phyloP scores from a whole-genome alignment of 2,797 vertebrate genomes.

The Peromyscus nudipes region DNA sequence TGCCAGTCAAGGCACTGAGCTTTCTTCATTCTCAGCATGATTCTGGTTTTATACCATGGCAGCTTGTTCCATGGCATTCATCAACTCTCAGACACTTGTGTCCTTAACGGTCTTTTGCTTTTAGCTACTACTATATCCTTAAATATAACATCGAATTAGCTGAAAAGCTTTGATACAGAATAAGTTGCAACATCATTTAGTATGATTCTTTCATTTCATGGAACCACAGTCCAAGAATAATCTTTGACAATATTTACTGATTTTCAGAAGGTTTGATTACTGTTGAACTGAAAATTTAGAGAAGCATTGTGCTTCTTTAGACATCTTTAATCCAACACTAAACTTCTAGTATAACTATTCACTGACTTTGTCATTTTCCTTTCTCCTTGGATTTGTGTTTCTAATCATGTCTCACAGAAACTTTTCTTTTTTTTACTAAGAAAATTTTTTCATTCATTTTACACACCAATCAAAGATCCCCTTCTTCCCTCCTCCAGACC shows the following conservation, averaged over 20 bases:
- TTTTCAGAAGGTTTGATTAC: background rate
- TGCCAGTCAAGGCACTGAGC: background rate
- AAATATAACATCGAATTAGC: background rate
- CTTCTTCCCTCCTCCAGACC: too few species aligned
- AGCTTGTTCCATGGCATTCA: rapidly evolving
- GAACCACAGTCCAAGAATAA: background rate
- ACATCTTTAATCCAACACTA: background rate
- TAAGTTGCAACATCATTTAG: background rate
- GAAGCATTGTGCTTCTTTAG: background rate
- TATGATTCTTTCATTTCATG: background rate
- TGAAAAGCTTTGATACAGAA: background rate
- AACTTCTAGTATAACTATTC: background rate
- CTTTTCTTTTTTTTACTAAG: too few species aligned
- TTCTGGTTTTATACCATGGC: background rate
- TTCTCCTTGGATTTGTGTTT: background rate
- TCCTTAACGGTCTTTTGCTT: background rate
- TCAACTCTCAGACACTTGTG: background rate
- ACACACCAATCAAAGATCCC: too few species aligned
- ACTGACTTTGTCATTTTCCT: background rate
- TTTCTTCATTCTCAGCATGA: background rate
- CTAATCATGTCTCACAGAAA: background rate
- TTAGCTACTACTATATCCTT: background rate
- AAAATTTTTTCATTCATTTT: too few species aligned
- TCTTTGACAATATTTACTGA: background rate
- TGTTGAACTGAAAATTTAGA: background rate